Conservation (phyloP, 2,113 vertebrate species). For the Cacatua alba region DNA sequence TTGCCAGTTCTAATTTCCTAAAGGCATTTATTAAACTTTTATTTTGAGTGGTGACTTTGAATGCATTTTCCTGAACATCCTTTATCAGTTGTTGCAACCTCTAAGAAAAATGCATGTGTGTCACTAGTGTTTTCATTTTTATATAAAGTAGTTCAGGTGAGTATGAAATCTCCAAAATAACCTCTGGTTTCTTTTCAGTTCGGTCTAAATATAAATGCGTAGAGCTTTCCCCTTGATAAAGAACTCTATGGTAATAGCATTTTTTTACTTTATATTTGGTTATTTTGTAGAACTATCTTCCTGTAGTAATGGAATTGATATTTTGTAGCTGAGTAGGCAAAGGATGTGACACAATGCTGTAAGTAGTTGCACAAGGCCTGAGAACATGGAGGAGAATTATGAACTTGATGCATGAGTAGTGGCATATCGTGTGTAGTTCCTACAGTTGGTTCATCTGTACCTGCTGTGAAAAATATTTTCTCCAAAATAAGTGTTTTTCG, state of each 20-base stretch:
- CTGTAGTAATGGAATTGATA: background rate
- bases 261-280: background rate
- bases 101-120: constrained; percentile 97
- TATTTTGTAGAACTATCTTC: background rate
- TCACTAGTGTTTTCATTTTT: constrained; percentile 97
- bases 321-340: constrained; percentile 32
- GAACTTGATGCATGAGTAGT: background rate
- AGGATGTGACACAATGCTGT: background rate
- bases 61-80: constrained; percentile 70
- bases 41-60: background rate
- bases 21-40: background rate
- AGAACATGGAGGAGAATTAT: background rate
- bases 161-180: background rate
- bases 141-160: constrained; percentile 97
- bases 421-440: rapidly evolving
- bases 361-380: background rate
- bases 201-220: rapidly evolving
- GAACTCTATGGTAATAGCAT: background rate
- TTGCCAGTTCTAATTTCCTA: background rate
- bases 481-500: background rate
- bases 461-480: background rate
- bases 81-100: constrained; percentile 92
- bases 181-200: background rate
- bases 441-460: background rate
- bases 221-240: background rate